Percentiles rank a stretch among this genome's conserved stretches.
Evolutionary conservation across 2,888 invertebrate species (phyloP).

Genomic region (Campoletis raptor): DNA sequence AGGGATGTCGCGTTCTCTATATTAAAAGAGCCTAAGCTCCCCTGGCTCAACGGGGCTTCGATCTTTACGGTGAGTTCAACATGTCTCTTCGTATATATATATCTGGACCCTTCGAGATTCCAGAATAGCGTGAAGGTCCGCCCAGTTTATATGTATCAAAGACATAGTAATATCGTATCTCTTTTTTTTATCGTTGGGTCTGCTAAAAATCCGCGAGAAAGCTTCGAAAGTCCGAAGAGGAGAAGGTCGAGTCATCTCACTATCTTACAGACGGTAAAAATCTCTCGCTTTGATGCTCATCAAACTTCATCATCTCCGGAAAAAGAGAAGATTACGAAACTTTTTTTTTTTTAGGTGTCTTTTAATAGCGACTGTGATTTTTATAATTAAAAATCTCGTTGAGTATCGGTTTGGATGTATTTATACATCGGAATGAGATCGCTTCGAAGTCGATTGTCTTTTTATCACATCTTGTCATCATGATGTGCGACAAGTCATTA

Average conservation of each 20-base stretch:
- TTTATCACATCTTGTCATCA: not conserved
- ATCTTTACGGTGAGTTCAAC: conserved; percentile 52
- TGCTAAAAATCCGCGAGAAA: conserved; percentile 33
- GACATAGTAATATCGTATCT: conserved; percentile 24
- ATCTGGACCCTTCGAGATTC: conserved; percentile 43
- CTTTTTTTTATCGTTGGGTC: conserved; percentile 44
- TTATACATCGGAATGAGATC: not conserved
- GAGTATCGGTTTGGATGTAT: not conserved
- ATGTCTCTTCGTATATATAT: conserved; percentile 26
- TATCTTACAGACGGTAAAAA: conserved; percentile 32
- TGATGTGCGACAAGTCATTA: not conserved
- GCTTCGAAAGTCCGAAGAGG: conserved; percentile 27
- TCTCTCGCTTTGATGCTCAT: conserved; percentile 39
- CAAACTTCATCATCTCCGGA: conserved; percentile 35
- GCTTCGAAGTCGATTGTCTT: not conserved
- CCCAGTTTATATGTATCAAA: conserved; percentile 15
- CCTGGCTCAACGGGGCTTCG: conserved; percentile 50
- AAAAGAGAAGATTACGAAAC: conserved; percentile 15
- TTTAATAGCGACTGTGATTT: not conserved
- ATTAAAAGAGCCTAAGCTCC: conserved; percentile 68
- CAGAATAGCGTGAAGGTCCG: conserved; percentile 14
- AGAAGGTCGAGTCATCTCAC: conserved; percentile 23
- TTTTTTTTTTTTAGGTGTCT: not conserved
- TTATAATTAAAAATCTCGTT: conserved; percentile 4
- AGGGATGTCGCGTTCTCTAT: conserved; percentile 56